These are phyloP conservation scores for Leucophenga maculata DNA, from an alignment of 2,888 invertebrate genomes.

Conservation along the genomic window DNA sequence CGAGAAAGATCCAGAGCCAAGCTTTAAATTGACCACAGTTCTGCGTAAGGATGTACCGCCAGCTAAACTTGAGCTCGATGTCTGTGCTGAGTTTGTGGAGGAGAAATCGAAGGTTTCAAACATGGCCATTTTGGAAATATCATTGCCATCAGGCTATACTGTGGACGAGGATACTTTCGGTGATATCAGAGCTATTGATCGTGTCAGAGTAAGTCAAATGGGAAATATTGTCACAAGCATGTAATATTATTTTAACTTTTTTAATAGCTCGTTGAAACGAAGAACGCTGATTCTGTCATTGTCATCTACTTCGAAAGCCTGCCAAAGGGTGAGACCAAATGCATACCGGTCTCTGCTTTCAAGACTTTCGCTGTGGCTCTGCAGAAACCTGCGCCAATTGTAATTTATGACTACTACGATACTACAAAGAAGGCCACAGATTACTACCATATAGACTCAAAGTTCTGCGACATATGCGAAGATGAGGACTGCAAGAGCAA, in stretches of 20 bases:
- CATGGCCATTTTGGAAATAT: conserved; percentile 93
- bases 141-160: conserved; percentile 90
- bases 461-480: conserved; percentile 85
- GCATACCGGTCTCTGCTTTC: conserved; percentile 88
- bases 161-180: conserved; percentile 85
- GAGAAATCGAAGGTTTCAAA: conserved; percentile 77
- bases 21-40: conserved; percentile 88
- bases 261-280: conserved; percentile 79
- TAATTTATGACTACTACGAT: conserved; percentile 93
- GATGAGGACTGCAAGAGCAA: too few relatives aligned
- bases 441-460: conserved; percentile 60
- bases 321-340: conserved; percentile 76
- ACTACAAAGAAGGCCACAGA: conserved; percentile 74
- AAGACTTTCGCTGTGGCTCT: conserved; percentile 87
- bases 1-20: conserved; percentile 89
- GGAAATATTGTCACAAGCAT: background rate
- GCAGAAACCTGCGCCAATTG: conserved; percentile 88
- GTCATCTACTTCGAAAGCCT: conserved; percentile 83
- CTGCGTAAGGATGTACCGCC: conserved; percentile 84
- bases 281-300: conserved; percentile 77
- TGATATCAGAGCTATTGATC: conserved; percentile 74
- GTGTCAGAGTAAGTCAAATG: conserved; percentile 63
- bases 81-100: conserved; percentile 81
- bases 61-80: conserved; percentile 84
- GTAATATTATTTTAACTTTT: background rate